Percentiles rank a stretch among this genome's conserved stretches.
Evolutionary conservation across 2,888 invertebrate species (phyloP).

Genomic region (Cerastis rubricosa): DNA sequence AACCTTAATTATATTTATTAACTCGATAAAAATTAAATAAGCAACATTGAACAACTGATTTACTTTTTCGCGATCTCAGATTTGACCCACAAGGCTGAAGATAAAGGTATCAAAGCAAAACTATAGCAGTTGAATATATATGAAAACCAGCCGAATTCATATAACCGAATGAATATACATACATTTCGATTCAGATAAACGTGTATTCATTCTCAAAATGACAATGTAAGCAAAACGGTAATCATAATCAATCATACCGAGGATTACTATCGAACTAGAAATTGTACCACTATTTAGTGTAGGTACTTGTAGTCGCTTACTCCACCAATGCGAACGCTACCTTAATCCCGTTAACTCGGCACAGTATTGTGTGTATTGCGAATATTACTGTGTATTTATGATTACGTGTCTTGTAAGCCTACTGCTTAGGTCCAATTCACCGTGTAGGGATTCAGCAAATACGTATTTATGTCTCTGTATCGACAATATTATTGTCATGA

Average conservation of each 20-base stretch:
- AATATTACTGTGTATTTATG: conserved; percentile 48
- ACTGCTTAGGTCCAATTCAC: conserved; percentile 8
- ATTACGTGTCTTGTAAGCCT: conserved; percentile 38
- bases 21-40: background rate
- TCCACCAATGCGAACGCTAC: conserved; percentile 8
- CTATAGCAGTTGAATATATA: background rate
- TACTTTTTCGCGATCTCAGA: background rate
- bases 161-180: background rate
- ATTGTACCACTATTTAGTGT: background rate
- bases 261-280: background rate
- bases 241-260: conserved; percentile 1
- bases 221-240: background rate
- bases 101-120: background rate
- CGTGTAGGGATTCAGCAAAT: conserved; percentile 14
- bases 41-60: too few relatives aligned
- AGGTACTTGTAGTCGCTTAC: background rate
- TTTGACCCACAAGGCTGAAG: too few relatives aligned
- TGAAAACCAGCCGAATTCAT: background rate
- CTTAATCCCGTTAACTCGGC: conserved; percentile 41
- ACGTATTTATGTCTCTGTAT: background rate
- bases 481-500: background rate
- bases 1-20: background rate
- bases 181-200: background rate
- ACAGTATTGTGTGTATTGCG: conserved; percentile 7
- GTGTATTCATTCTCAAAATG: background rate